Conservation (phyloP, 2,113 vertebrate species). For the Syrrhaptes paradoxus region DNA sequence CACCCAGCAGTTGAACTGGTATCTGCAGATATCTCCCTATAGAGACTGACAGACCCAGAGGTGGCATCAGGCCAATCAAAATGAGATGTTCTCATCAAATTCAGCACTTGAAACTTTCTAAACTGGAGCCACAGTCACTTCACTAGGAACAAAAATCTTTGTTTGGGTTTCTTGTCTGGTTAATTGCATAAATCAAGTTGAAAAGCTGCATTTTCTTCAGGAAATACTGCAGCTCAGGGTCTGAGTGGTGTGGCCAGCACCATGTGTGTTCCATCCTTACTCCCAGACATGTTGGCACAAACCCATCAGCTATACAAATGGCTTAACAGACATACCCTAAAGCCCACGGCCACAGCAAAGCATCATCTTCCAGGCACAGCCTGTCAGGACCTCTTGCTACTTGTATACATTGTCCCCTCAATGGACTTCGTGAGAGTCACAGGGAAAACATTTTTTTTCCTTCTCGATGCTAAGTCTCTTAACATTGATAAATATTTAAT, state of each 20-base stretch:
- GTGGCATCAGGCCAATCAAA: background rate
- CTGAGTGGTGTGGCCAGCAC: background rate
- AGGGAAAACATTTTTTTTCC: background rate
- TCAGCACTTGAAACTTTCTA: background rate
- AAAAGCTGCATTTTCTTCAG: background rate
- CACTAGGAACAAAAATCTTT: background rate
- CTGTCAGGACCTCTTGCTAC: background rate
- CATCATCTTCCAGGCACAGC: background rate
- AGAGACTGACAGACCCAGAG: background rate
- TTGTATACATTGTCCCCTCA: background rate
- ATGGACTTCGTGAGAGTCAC: background rate
- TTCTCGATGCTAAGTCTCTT: background rate
- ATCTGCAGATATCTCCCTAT: background rate
- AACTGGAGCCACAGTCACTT: background rate
- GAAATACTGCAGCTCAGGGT: background rate
- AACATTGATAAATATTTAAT: background rate
- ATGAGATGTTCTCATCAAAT: background rate
- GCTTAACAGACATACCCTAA: background rate
- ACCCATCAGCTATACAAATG: background rate
- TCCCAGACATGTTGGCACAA: background rate
- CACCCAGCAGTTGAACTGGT: background rate
- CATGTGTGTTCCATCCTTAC: background rate
- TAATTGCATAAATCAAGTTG: background rate
- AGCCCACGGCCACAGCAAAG: background rate
- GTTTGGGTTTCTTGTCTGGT: slow-evolving; percentile 6